Evolutionary conservation across 30 jellyfish, hydroid and myxozoan genomes (phyloP).

Genomic region (Aurelia coerulea): DNA sequence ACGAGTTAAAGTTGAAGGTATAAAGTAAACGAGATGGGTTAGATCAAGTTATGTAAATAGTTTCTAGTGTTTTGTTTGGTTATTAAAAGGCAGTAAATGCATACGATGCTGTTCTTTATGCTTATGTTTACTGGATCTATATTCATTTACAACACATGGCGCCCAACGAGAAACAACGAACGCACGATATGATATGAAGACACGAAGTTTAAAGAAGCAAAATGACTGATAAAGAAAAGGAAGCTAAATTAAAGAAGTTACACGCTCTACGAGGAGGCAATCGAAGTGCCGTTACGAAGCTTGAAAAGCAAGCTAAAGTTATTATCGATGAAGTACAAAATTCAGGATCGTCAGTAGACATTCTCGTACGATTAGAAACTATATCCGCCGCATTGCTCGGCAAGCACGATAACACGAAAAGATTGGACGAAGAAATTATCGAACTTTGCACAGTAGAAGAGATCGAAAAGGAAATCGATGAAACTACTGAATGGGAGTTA

Average conservation of each 20-base stretch:
- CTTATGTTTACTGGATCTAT: no score
- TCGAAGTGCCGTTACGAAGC: not conserved
- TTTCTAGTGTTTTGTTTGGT: no score
- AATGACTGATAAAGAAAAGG: no score
- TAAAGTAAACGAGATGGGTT: no score
- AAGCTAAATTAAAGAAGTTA: not conserved
- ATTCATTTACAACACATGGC: no score
- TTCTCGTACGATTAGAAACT: not conserved
- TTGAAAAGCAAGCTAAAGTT: not conserved
- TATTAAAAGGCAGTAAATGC: no score
- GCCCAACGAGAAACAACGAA: no score
- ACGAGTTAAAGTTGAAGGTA: no score
- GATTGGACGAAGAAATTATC: conserved; percentile 9
- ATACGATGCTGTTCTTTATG: no score
- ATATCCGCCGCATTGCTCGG: not conserved
- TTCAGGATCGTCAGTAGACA: not conserved
- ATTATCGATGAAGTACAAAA: not conserved
- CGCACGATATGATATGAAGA: no score
- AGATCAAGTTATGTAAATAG: no score
- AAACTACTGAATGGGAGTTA: not conserved
- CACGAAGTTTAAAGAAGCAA: no score
- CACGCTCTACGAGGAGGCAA: not conserved
- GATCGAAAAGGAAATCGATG: conserved; percentile 12
- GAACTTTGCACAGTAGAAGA: not conserved
- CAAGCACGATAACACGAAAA: not conserved